phyloP scores from a whole-genome alignment of 2,797 vertebrate genomes.

The Ara ararauna region DNA sequence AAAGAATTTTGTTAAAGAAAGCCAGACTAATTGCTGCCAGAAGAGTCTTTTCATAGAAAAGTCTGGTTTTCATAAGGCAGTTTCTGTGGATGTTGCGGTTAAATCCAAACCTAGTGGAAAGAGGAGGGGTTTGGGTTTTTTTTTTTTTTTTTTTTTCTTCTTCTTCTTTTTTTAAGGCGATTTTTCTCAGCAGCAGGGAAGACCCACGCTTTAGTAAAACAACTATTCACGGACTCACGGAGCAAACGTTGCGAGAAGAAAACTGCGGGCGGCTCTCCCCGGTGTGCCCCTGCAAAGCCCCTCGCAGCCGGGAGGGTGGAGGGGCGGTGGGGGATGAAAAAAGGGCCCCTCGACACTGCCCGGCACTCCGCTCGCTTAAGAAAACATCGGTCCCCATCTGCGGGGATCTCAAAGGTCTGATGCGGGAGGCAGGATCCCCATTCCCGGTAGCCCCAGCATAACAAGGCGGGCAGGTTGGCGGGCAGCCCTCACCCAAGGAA shows the following conservation, averaged over 20 bases:
- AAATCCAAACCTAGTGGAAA: slow-evolving; percentile 70
- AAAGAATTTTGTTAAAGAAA: slow-evolving; percentile 83
- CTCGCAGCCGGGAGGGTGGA: neutral
- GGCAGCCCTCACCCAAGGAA: neutral
- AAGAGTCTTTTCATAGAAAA: slow-evolving; percentile 76
- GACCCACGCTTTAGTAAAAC: slow-evolving; percentile 25
- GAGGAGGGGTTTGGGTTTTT: neutral
- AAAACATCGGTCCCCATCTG: neutral
- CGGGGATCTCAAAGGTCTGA: neutral
- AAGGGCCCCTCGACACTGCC: neutral
- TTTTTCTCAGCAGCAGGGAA: slow-evolving; percentile 64
- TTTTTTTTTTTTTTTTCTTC: no score
- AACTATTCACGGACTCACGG: neutral
- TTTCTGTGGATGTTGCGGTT: slow-evolving; percentile 77
- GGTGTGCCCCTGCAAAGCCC: neutral
- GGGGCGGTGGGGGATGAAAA: neutral
- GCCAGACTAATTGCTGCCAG: slow-evolving; percentile 83
- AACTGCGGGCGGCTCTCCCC: neutral
- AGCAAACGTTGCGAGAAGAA: neutral
- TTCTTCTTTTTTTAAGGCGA: neutral
- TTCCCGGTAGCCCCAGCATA: neutral
- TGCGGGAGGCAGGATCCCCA: neutral
- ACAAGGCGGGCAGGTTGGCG: neutral
- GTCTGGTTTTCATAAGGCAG: slow-evolving; percentile 83
- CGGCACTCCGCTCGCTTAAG: neutral